A percentile compares a stretch with the other conserved stretches of the same genome.
Conservation (phyloP, 2,888 invertebrate genomes). For the Erebia aethiops region DNA sequence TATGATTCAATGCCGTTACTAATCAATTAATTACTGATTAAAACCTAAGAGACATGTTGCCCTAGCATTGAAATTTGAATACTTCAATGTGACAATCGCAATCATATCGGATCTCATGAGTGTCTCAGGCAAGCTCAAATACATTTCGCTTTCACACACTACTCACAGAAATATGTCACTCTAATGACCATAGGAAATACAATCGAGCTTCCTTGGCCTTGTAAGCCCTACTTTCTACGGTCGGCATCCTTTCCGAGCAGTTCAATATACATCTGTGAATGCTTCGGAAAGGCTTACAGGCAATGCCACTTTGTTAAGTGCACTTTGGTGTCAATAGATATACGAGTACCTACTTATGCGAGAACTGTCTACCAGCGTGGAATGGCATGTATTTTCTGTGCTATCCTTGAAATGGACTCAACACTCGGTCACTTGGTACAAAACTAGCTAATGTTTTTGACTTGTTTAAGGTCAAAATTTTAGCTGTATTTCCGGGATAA, state of each 20-base stretch:
- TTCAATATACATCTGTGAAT: constrained; percentile 30
- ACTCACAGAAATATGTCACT: background rate
- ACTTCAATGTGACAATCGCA: too few relatives aligned
- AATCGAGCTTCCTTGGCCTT: background rate
- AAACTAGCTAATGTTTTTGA: too few relatives aligned
- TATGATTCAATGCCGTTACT: too few relatives aligned
- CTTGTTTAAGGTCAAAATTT: too few relatives aligned
- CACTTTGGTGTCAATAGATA: constrained; percentile 24
- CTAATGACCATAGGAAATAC: background rate
- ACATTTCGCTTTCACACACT: too few relatives aligned
- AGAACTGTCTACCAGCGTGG: background rate
- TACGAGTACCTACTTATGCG: background rate
- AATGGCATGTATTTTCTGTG: background rate
- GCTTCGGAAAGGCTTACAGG: constrained; percentile 18
- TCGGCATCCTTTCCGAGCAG: constrained; percentile 25
- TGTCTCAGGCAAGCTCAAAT: too few relatives aligned
- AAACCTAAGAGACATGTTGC: too few relatives aligned
- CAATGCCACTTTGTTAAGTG: constrained; percentile 35
- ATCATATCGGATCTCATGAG: too few relatives aligned
- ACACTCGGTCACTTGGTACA: too few relatives aligned
- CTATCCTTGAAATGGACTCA: background rate
- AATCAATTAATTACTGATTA: too few relatives aligned
- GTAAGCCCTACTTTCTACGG: constrained; percentile 25
- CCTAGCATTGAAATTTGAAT: too few relatives aligned
- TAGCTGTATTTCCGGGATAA: too few relatives aligned